Conservation (phyloP, 2,113 vertebrate genomes). For the Eolophus roseicapilla region DNA sequence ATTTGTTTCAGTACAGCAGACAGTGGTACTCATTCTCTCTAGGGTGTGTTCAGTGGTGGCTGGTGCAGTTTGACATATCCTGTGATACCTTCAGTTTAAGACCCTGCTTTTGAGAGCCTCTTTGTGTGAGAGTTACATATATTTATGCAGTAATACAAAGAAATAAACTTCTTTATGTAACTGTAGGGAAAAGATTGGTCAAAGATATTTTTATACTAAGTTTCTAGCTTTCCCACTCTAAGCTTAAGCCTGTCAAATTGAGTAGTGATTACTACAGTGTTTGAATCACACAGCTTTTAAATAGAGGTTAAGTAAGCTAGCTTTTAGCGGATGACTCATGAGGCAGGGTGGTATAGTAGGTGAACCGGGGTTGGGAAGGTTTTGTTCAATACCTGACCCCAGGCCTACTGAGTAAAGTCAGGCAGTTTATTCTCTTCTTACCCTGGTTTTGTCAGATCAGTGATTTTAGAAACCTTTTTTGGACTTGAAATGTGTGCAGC, state of each 20-base stretch:
- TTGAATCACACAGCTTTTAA: constrained; percentile 18
- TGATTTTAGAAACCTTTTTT: neutral
- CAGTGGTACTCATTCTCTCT: neutral
- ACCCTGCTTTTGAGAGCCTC: neutral
- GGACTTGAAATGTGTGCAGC: neutral
- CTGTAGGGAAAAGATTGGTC: neutral
- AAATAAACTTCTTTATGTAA: neutral
- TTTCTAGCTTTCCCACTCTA: neutral
- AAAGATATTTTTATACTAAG: neutral
- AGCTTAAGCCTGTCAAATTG: neutral
- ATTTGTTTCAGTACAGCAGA: neutral
- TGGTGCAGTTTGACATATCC: neutral
- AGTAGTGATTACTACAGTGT: constrained; percentile 18
- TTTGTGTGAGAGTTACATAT: neutral
- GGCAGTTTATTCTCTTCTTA: neutral
- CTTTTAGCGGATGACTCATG: constrained; percentile 11
- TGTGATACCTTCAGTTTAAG: neutral
- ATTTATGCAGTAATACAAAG: neutral
- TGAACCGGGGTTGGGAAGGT: neutral
- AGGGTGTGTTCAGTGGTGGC: neutral
- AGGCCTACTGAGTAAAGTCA: neutral
- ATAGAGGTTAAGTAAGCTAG: neutral
- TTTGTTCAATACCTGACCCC: constrained; percentile 2
- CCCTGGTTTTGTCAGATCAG: neutral
- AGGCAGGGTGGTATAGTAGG: neutral